These are phyloP conservation scores for Actias luna DNA, from an alignment of 2,888 invertebrate genomes.

Conservation along the genomic window DNA sequence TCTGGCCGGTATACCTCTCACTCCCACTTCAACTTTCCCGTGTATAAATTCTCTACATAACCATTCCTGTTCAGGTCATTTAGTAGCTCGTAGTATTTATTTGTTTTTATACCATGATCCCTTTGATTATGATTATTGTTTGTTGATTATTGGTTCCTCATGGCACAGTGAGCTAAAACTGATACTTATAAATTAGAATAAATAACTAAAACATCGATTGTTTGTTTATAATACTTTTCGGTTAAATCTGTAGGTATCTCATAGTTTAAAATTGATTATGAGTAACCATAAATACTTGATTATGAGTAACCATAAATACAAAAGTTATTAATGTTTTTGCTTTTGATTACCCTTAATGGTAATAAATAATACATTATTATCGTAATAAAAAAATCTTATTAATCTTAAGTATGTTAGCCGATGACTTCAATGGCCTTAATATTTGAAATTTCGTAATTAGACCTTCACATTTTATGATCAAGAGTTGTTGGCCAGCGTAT, in stretches of 20 bases:
- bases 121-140: too few species aligned
- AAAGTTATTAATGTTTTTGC: neutral
- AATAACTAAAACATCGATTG: too few species aligned
- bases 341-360: neutral
- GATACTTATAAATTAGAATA: too few species aligned
- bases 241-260: neutral
- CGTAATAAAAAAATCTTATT: neutral
- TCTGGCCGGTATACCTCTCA: too few species aligned
- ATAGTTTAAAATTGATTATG: neutral
- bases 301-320: neutral
- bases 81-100: too few species aligned
- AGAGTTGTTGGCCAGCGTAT: constrained; percentile 31
- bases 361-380: neutral
- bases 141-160: too few species aligned
- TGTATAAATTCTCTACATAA: too few species aligned
- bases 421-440: constrained; percentile 11
- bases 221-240: neutral
- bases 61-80: too few species aligned
- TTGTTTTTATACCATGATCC: too few species aligned
- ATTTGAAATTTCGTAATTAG: constrained; percentile 16
- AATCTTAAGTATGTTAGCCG: constrained; percentile 6
- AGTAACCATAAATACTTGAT: neutral
- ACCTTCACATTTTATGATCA: constrained; percentile 38
- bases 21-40: too few species aligned
- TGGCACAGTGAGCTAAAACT: too few species aligned